Base-by-base conservation (phyloP, 1,140 invertebrate species). In the Pseudomyrmex flavicornis region DNA sequence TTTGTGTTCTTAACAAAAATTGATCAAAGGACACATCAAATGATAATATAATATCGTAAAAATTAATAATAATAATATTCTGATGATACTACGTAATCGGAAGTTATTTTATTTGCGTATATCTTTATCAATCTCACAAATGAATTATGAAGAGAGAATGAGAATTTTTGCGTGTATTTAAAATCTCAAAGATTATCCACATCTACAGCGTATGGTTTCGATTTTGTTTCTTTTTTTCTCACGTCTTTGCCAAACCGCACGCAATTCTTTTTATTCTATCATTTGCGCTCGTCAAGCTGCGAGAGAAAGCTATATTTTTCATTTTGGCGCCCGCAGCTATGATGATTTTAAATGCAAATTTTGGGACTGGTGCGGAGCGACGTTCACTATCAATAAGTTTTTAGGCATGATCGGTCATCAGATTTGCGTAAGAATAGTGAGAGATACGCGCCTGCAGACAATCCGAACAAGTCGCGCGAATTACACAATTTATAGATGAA, bases 261-360 rank as follows among this genome's bases (percentile, higher is more conserved):
- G 10, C 70, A 73, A 72, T 86, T 86, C 56, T 85, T 86, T 85
- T 85, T 79, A 61, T 75, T 52, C 68, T 54, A 85, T 62, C 85
- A 70, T 85, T 83, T 62, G 85, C 62, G 68, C 76, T 85, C 86
- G 86, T 88, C 85, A 87, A 87, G 70, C 73, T 59, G 70, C 75
- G 66, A 68, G 52, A 44, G 59, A 7, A 35, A 63, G 54, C 35
- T n/a, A 44, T 52, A 17, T 87, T 77, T 85, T 87, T 85, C 73
- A 72, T 85, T 85, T 85, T 61, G 54, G 50, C 59, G 75, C 72
- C 76, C 59, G 63, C 85, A 82, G 87, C 87, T 66, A 48, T 76
- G 70, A 82, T 56, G 70, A 82, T 56, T 88, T 88, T 85, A 88
- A 88, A 88, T 88, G 87, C 85, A 88, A 88, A 88, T 88, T 88